These are phyloP conservation scores for Xestia xanthographa DNA, from an alignment of 2,888 invertebrate species.

Conservation along the genomic window DNA sequence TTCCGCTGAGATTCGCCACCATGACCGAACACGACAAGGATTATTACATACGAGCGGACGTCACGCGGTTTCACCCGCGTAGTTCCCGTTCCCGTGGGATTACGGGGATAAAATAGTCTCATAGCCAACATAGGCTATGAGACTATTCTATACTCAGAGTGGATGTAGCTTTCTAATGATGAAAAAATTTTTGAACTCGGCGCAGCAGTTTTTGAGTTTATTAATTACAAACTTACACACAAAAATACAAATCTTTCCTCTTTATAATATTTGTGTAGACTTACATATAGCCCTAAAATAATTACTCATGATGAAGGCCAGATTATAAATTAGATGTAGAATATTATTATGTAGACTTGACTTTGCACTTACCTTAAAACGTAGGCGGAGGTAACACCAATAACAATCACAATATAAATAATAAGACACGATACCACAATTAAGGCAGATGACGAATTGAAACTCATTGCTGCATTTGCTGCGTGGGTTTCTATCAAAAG, in stretches of 20 bases:
- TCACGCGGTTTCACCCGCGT: too few relatives aligned
- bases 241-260: too few relatives aligned
- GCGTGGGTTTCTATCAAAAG: constrained; percentile 9
- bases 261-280: too few relatives aligned
- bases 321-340: background rate
- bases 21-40: background rate
- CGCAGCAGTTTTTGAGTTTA: too few relatives aligned
- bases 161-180: too few relatives aligned
- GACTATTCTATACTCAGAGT: too few relatives aligned
- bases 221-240: too few relatives aligned
- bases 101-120: too few relatives aligned
- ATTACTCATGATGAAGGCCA: background rate
- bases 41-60: too few relatives aligned
- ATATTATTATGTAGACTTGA: background rate
- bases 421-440: background rate
- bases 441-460: constrained; percentile 2
- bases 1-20: background rate
- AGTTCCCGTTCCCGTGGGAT: too few relatives aligned
- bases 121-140: too few relatives aligned
- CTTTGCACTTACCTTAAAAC: background rate
- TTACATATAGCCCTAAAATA: background rate
- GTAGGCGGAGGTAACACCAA: background rate
- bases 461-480: background rate
- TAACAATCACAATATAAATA: constrained; percentile 1
- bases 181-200: too few relatives aligned